phyloP scores from a whole-genome alignment of 1,140 invertebrate species.

The Drosophila dunni region DNA sequence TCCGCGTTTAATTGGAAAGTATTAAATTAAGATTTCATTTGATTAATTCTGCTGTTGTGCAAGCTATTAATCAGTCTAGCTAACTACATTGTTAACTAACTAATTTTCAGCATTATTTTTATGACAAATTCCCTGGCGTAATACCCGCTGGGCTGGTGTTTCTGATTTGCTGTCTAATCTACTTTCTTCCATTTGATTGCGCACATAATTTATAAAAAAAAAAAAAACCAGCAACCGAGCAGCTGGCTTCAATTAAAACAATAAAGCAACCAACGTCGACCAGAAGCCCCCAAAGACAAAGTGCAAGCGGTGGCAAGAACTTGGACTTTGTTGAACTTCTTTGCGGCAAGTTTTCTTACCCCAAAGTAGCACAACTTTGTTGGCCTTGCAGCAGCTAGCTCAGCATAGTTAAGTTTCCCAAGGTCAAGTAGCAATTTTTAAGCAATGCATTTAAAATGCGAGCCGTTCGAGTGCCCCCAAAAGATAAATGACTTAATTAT shows the following conservation, averaged over 20 bases:
- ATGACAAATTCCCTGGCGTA: background rate
- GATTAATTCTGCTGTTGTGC: too few relatives aligned
- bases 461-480: background rate
- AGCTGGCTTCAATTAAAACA: slow-evolving; percentile 60
- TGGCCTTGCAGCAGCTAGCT: background rate
- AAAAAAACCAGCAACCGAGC: slow-evolving; percentile 22
- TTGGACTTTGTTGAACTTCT: slow-evolving; percentile 46
- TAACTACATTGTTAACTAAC: too few relatives aligned
- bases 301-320: slow-evolving; percentile 45
- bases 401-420: slow-evolving; percentile 2
- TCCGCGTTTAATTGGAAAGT: too few relatives aligned
- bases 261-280: slow-evolving; percentile 28
- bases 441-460: slow-evolving; percentile 14
- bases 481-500: slow-evolving; percentile 27
- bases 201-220: slow-evolving; percentile 50
- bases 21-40: too few relatives aligned
- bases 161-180: slow-evolving; percentile 25
- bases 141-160: background rate
- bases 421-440: slow-evolving; percentile 14
- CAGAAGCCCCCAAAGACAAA: slow-evolving; percentile 31
- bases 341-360: slow-evolving; percentile 29
- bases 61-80: too few relatives aligned
- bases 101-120: background rate
- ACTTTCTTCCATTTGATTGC: slow-evolving; percentile 37
- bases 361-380: background rate